These are phyloP conservation scores for Parauchenoglanis ngamensis DNA, from an alignment of 2,797 vertebrate species.

Conservation along the genomic window DNA sequence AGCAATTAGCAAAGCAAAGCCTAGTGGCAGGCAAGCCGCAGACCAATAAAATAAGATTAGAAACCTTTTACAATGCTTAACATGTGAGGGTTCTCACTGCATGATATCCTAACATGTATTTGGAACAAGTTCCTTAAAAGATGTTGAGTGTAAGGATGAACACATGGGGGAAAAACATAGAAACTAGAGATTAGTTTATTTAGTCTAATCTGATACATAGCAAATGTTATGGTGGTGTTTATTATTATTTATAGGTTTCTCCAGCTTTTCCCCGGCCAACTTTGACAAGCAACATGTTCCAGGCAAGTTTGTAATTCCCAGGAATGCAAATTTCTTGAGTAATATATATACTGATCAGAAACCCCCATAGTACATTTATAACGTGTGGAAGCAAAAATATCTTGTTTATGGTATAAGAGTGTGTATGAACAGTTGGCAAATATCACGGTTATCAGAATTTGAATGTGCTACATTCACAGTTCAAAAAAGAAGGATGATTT, in stretches of 20 bases:
- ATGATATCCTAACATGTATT: constrained; percentile 21
- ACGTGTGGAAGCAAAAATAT: background rate
- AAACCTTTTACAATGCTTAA: constrained; percentile 30
- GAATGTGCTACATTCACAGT: background rate
- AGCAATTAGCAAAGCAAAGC: constrained; percentile 45
- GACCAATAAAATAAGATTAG: constrained; percentile 53
- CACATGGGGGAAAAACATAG: background rate
- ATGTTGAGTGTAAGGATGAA: constrained; percentile 55
- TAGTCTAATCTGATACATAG: background rate
- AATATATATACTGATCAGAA: background rate
- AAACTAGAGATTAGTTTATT: background rate
- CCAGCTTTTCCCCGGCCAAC: background rate
- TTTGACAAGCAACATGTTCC: background rate
- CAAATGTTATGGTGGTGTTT: background rate
- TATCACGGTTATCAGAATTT: too few relatives aligned
- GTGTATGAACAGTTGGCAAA: background rate
- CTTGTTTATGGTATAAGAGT: too few relatives aligned
- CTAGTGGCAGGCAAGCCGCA: constrained; percentile 38
- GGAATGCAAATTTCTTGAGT: background rate
- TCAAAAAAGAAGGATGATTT: background rate
- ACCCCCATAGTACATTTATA: background rate
- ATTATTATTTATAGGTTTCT: background rate
- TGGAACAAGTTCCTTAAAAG: constrained; percentile 48
- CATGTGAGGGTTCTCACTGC: constrained; percentile 34
- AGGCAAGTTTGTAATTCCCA: too few relatives aligned